phyloP scores from a whole-genome alignment of 2,888 invertebrate genomes.

The Epinotia brunnichana region DNA sequence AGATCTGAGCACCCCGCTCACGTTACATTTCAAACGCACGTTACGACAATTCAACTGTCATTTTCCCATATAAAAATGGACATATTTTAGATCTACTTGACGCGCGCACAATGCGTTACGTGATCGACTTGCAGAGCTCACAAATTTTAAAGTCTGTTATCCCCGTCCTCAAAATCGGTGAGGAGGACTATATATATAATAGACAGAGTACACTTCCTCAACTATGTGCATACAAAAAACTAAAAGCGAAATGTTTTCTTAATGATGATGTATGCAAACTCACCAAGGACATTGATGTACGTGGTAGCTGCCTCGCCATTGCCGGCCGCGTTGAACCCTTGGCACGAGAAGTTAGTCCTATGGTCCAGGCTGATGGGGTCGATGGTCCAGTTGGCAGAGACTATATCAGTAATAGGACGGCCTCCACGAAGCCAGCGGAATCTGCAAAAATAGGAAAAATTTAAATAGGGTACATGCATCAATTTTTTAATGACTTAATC shows the following conservation, averaged over 20 bases:
- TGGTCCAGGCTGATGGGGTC: slow-evolving; percentile 93
- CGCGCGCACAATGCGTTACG: no score
- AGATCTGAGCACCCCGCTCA: no score
- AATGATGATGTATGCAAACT: slow-evolving; percentile 44
- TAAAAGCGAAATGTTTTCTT: neutral
- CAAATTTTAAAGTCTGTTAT: no score
- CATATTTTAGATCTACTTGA: no score
- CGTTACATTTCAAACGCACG: no score
- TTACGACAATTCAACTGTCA: no score
- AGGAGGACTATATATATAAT: no score
- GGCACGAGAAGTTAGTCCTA: slow-evolving; percentile 94
- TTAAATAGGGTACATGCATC: no score
- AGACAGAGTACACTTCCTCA: neutral
- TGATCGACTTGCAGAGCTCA: no score
- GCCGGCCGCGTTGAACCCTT: slow-evolving; percentile 93
- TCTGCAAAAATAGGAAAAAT: slow-evolving; percentile 57
- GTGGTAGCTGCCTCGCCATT: slow-evolving; percentile 84
- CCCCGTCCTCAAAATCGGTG: no score
- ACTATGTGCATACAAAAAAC: neutral
- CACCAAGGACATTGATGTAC: slow-evolving; percentile 85
- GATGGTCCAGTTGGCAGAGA: slow-evolving; percentile 90
- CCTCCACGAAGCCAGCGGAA: slow-evolving; percentile 93
- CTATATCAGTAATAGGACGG: slow-evolving; percentile 89
- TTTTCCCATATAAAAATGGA: no score
- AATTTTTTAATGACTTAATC: no score